Base-by-base conservation (phyloP, 2,113 vertebrate genomes). In the Rhipidura dahli region DNA sequence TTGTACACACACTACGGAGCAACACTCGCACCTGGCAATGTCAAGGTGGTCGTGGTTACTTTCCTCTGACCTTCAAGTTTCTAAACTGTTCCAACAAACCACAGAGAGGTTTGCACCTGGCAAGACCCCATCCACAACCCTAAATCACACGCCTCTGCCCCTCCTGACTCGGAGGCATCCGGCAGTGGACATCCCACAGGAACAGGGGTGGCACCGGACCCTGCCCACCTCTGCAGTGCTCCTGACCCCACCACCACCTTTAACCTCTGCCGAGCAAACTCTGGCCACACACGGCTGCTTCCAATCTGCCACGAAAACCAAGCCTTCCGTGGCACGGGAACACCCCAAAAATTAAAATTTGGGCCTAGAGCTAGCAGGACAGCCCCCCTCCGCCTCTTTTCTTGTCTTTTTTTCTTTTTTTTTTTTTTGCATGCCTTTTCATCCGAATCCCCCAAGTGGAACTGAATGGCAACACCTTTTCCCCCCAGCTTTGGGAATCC, bases 131-230 rank as follows among this genome's bases (percentile, higher is more conserved):
- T 10, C 33, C 53, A 30, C 8, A 1, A 6, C 18, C 21, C 33
- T 15, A 4, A 35, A 40, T 4, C 18, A 16, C 59, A 56, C 10
- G 2, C 7, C 35, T 23, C 18, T 23, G 22, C 23, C 44, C 20
- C 39, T 3, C 19, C 7, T 0, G 4, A 11, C 44, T 27, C 42
- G 17, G 16, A 21, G 0, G 2, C 1, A 1, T 2, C 35, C 0
- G 2, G 49, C 7, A 1, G 37, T 0, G 37, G 21, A 3, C 9
- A 42, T 26, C 33, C 61, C 61, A 6, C 2, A 3, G 49, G 30
- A 27, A 22, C 19, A 21, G 1, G 3, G 17, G 22, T 5, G 15
- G 26, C 63, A 37, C 15, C 0, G 9, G 47, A 28, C 10, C 3
- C 22, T 47, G 7, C 47, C 11, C 3, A 1, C 21, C 23, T 10